Evolutionary conservation across 2,888 invertebrate genomes (phyloP).

Genomic region (Dryocosmus kuriphilus): DNA sequence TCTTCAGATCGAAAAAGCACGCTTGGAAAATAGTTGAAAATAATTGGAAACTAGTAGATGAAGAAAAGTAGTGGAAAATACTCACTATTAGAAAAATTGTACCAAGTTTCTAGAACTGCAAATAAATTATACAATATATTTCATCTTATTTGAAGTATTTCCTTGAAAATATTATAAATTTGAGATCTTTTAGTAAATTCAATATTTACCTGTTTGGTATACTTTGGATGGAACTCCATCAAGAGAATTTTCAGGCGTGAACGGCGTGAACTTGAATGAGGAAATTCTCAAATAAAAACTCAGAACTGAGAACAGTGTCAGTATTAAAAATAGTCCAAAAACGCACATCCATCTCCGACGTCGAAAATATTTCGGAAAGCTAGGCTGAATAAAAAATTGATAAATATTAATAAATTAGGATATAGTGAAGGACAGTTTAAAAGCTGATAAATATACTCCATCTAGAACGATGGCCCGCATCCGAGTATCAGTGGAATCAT

Average conservation of each 20-base stretch:
- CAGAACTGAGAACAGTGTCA: neutral
- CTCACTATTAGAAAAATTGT: neutral
- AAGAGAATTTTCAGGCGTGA: neutral
- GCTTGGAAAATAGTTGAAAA: too few relatives aligned
- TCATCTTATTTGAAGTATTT: too few relatives aligned
- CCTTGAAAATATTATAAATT: neutral
- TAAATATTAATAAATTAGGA: neutral
- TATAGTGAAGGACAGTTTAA: too few relatives aligned
- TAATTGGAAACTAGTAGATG: neutral
- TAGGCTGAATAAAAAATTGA: neutral
- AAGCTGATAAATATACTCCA: too few relatives aligned
- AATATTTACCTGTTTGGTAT: slow-evolving; percentile 8
- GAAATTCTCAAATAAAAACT: neutral
- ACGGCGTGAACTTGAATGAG: neutral
- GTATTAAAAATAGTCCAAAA: neutral
- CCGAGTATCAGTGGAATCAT: too few relatives aligned
- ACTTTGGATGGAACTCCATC: neutral
- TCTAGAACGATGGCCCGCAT: too few relatives aligned
- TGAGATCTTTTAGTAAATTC: neutral
- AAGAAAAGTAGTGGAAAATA: neutral
- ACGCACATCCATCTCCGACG: neutral
- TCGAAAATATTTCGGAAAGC: neutral
- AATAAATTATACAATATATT: neutral
- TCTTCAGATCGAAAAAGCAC: too few relatives aligned
- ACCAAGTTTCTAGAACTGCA: neutral